Base-by-base conservation (phyloP, 1,140 invertebrate species). In the Coelopa frigida region DNA sequence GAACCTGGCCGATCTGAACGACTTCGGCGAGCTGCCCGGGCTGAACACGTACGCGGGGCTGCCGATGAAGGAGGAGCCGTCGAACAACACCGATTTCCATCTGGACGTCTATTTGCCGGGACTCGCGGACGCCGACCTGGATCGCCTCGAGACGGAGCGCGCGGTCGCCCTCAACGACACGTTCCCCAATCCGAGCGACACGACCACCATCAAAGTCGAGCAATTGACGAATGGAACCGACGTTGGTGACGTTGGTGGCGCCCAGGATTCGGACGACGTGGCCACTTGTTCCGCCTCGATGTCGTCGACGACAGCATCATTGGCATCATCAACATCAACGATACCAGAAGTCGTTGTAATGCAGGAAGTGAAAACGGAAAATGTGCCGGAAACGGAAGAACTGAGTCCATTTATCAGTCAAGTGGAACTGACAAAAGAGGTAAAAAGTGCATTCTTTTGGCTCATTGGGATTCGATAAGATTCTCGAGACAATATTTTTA, bases 21-120 rank as follows among this genome's bases (percentile, higher is more conserved):
- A 69, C 33, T 69, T 58, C 42, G 65, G 63, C 11, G 66, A 69
- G 46, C 38, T 61, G 17, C 53, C 59, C 1, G 49, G 55, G 8
- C 32, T 53, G 42, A 62, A 50, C 51, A 60, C 56, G 5, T 67
- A 67, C 44, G 60, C 54, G 10, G 54, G 61, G 47, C 45, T 69
- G 33, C 66, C 66, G 5, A 50, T 65, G 5, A 69, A 69, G 46
- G 62, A 69, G 54, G 66, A 64, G 10, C 62, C 59, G 22, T 31
- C 32, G 6, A 56, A 61, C 18, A 57, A 48, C 14, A 52, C 48
- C 11, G 61, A 61, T 0, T 53, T 56, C 1, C 43, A 64, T 0
- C 38, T 66, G 0, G 55, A 66, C 10, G 55, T 53, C 4, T 61
- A 58, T 35, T 49, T 59, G 1, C 42, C 42, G 1, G 44, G 20